Percentiles rank a stretch among this genome's conserved stretches.
Evolutionary conservation across 2,113 vertebrate species (phyloP).

Genomic region (Saimiri boliviensis): DNA sequence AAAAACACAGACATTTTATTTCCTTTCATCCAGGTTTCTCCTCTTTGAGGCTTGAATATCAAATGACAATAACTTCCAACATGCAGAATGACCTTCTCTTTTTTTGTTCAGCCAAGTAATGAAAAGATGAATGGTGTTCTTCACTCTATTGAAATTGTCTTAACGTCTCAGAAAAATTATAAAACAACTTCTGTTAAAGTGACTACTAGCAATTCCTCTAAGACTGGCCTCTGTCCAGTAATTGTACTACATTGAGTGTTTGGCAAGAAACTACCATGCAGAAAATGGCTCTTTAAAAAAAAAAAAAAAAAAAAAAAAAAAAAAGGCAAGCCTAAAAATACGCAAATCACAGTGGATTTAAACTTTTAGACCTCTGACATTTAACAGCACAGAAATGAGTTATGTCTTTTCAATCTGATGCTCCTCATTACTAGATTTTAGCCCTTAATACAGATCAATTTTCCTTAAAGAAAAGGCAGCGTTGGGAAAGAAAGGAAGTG

Average conservation of each 20-base stretch:
- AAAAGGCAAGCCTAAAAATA: neutral
- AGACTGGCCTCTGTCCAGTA: neutral
- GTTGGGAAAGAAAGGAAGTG: neutral
- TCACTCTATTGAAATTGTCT: neutral
- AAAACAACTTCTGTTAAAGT: neutral
- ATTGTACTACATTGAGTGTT: neutral
- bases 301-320: neutral
- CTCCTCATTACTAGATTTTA: neutral
- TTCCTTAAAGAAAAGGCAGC: neutral
- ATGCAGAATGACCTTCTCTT: neutral
- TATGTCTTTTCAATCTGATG: neutral
- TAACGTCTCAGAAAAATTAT: neutral
- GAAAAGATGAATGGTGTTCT: neutral
- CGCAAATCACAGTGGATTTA: neutral
- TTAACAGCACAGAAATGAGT: neutral
- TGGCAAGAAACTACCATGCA: neutral
- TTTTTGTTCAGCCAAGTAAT: neutral
- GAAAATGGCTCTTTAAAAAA: neutral
- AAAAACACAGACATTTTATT: neutral
- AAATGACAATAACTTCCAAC: neutral
- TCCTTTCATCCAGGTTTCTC: neutral
- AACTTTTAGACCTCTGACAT: neutral
- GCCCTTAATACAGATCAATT: neutral
- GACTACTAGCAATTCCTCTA: neutral
- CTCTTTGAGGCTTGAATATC: neutral